Evolutionary conservation across 1,140 invertebrate species (phyloP), one percentile per base, ranked within the genome.

Genomic region (Rhizoglyphus robini): DNA sequence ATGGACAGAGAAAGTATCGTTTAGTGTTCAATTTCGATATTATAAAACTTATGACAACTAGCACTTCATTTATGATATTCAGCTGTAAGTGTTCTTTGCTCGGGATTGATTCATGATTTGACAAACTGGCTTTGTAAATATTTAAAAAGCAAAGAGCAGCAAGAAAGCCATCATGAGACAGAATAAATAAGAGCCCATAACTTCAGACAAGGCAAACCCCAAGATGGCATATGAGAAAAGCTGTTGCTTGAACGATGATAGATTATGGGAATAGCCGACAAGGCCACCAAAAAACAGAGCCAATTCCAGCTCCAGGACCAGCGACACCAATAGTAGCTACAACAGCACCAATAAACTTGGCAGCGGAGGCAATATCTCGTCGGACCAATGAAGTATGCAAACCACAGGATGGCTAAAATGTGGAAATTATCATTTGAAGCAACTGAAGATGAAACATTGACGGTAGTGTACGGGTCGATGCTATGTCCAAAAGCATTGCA

Each of bases 141-240:
- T 65, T 67, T 97, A 99, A 85, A 99, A 96, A 80, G 96, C 96
- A 82, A 97, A 99, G 74, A 99, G 81, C 76, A 99, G 83, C 79
- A 99, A 82, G 85, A 99, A 99, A 78, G 95, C 93, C 96, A 99
- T 99, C 92, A 98, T 98, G 82, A 99, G 87, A 88, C 96, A 99
- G 86, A 99, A 99, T 68, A 99, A 90, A 85, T n/a, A n/a, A n/a
- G n/a, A 89, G 85, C 96, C 96, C 95, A 99, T 99, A 79, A 96
- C 96, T 82, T 99, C 96, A 77, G 95, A 98, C 77, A 99, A 81
- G 81, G 96, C 96, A 78, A 99, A 99, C 77, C 94, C 95, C 79
- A 99, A 81, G 80, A 98, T 97, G 82, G 94, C 93, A 76, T 98
- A 99, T 71, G 93, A 96, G 86, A 99, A 99, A 63, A 99, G 82